Evolutionary conservation across 2,888 invertebrate species (phyloP).

Genomic region (Caenorhabditis sinica): DNA sequence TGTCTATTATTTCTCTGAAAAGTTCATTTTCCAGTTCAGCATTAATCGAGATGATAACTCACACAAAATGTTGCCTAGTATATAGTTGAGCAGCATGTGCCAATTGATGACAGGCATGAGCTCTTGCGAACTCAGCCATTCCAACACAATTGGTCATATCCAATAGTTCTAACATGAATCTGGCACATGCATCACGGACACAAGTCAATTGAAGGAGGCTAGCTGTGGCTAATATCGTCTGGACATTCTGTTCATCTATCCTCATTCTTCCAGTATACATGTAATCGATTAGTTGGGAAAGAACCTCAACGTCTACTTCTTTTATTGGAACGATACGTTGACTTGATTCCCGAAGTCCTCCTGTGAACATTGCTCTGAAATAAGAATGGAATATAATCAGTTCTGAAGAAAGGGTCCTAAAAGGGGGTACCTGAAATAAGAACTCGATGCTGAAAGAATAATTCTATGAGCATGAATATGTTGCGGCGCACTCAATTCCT

Average conservation of each 20-base stretch:
- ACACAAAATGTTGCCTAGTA: constrained; percentile 97
- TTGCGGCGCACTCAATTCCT: constrained; percentile 24
- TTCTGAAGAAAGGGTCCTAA: neutral
- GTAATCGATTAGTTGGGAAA: constrained; percentile 64
- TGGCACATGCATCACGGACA: constrained; percentile 63
- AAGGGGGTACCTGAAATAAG: constrained; percentile 60
- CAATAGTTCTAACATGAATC: constrained; percentile 97
- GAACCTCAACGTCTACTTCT: constrained; percentile 63
- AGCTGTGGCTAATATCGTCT: constrained; percentile 60
- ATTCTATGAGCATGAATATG: constrained; percentile 66
- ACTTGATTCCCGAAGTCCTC: constrained; percentile 49
- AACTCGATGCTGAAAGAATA: constrained; percentile 64
- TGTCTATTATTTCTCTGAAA: constrained; percentile 67
- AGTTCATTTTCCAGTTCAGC: neutral
- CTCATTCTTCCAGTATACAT: constrained; percentile 68
- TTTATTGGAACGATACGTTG: constrained; percentile 41
- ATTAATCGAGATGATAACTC: constrained; percentile 1
- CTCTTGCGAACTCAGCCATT: constrained; percentile 98
- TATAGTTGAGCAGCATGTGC: constrained; percentile 97
- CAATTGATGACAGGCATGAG: constrained; percentile 96
- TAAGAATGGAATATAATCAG: neutral
- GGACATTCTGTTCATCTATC: constrained; percentile 66
- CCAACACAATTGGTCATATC: constrained; percentile 98
- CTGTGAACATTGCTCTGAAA: constrained; percentile 68
- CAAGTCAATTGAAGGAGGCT: constrained; percentile 57